Evolutionary conservation across 2,888 invertebrate genomes (phyloP), one percentile per base, ranked within the genome.

Genomic region (Diachrysia chrysitis): DNA sequence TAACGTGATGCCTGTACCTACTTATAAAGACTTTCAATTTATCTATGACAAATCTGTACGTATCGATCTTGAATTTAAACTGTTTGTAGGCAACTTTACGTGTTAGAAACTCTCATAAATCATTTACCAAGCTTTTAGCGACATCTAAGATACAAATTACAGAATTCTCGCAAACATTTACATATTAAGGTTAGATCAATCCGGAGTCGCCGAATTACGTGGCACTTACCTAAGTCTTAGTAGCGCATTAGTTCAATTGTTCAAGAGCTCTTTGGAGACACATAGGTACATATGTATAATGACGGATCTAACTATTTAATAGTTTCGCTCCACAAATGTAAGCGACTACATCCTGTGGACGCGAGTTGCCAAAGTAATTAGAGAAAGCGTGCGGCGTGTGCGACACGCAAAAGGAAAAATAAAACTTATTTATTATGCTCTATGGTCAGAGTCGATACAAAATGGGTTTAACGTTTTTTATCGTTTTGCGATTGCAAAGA

Each of bases 311-410:
- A 65, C 62, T 63, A 57, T 71, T 58, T 82, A 78, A 82, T 82
- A 81, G 76, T 68, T 76, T 71, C 74, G 85, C 69, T 78, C 85
- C 69, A 87, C 81, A 81, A 83, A 83, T 73, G 72, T 81, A 73
- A 83, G 68, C 71, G 71, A 66, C 56, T 16, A 75, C 76, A 83
- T 85, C 83, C 86, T 85, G 84, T 79, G 76, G 74, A 86, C 86
- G 85, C 84, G 84, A 85, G 73, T 76, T 62, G 86, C 81, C 73
- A 76, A 78, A 79, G 78, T 86, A 85, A 89, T 88, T 87, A 89
- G 92, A 90, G 92, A 92, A 92, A 92, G 92, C 82, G 71, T 73
- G 70, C 69, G 69, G 73, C 64, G 72, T 72, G 67, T 42, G 68
- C 76, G 57, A 70, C 76, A 76, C 71, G 78, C 76, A 66, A 82